Conservation (phyloP, 2,113 vertebrate species). For the Pipra filicauda region DNA sequence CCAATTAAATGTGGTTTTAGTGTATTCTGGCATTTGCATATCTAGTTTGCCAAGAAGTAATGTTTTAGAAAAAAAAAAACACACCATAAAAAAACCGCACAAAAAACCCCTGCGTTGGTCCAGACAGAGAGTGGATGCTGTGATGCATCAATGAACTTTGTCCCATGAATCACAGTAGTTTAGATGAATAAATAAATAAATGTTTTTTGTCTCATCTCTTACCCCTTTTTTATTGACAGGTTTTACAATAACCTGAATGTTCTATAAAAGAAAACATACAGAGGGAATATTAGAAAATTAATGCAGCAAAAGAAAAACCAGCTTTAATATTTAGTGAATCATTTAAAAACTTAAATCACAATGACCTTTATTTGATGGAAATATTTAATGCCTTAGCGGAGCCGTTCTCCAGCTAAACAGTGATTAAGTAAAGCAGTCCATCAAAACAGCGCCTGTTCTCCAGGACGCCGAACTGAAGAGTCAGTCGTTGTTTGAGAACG, state of each 20-base stretch:
- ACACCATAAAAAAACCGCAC: constrained; percentile 17
- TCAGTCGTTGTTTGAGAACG: accelerated
- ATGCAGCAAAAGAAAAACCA: not conserved
- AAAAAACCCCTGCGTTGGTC: constrained; percentile 46
- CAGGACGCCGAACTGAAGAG: not conserved
- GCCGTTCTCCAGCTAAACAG: not conserved
- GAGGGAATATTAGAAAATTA: constrained; percentile 25
- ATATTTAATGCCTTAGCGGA: constrained; percentile 14
- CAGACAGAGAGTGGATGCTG: constrained; percentile 70
- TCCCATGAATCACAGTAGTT: constrained; percentile 61
- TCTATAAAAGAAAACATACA: constrained; percentile 3
- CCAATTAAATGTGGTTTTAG: constrained; percentile 87
- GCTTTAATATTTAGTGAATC: constrained; percentile 45
- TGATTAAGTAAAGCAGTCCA: constrained; percentile 39
- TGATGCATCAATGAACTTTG: constrained; percentile 64
- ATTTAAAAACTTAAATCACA: constrained; percentile 34
- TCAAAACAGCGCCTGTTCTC: constrained; percentile 40
- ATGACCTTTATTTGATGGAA: constrained; percentile 48
- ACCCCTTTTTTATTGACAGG: constrained; percentile 4
- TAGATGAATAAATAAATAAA: not conserved
- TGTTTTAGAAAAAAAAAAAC: constrained; percentile 68
- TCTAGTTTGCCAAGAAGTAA: constrained; percentile 83
- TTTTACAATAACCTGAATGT: constrained; percentile 7
- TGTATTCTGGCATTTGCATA: constrained; percentile 86
- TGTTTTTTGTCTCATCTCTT: not conserved